Evolutionary conservation across 2,113 vertebrate genomes (phyloP).

Genomic region (Bagarius yarrelli): DNA sequence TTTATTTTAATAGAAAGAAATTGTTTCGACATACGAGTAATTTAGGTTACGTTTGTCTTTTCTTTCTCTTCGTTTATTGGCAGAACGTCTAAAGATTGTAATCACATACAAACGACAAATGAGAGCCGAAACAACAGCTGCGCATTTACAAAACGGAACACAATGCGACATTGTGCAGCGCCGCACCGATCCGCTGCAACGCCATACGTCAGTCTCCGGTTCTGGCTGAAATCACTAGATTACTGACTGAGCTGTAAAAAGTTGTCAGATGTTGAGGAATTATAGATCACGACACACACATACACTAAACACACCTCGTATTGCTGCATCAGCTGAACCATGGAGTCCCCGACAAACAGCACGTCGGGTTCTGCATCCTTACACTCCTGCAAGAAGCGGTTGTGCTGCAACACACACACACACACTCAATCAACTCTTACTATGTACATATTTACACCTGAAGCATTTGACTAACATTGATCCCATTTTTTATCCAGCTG

Average conservation of each 20-base stretch:
- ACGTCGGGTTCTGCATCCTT: constrained; percentile 77
- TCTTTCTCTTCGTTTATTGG: too few species aligned
- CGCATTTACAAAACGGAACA: constrained; percentile 1
- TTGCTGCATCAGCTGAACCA: constrained; percentile 94
- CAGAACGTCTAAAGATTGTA: background rate
- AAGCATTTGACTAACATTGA: too few species aligned
- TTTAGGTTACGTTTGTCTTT: too few species aligned
- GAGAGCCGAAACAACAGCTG: background rate
- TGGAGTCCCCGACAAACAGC: constrained; percentile 94
- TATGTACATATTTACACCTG: too few species aligned
- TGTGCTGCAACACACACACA: constrained; percentile 60
- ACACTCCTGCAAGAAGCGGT: constrained; percentile 72
- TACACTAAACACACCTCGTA: constrained; percentile 78
- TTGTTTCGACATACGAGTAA: too few species aligned
- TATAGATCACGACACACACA: background rate
- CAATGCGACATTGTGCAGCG: background rate
- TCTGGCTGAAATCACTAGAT: too few species aligned
- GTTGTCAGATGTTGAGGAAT: too few species aligned
- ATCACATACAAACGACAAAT: background rate
- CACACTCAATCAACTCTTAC: background rate
- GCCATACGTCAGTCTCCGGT: background rate
- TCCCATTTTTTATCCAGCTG: too few species aligned
- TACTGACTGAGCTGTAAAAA: too few species aligned
- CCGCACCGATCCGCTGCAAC: background rate
- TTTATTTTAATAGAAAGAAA: too few species aligned